Base-by-base conservation (phyloP, 1,140 invertebrate genomes). In the Drosophila azteca region DNA sequence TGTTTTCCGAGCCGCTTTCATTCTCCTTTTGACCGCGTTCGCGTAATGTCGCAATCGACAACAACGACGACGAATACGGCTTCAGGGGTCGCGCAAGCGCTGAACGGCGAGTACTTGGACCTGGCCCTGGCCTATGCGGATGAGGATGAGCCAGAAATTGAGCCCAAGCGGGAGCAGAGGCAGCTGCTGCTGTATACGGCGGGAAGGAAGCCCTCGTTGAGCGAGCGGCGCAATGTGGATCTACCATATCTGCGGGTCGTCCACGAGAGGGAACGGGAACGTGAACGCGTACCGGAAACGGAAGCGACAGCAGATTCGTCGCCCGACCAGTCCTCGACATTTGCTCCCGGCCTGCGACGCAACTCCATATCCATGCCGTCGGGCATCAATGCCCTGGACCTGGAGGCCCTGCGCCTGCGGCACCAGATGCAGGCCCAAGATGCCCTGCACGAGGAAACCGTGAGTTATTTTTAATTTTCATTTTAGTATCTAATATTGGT, bases 381-480 rank as follows among this genome's bases (percentile, higher is more conserved):
- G 72, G 90, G 90, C 39, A 89, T 91, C 1, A 90, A 91, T 57
- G 75, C 84, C 13, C 44, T 91, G 44, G 90, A 91, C 9, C 41
- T 91, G 60, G 90, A 91, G 53, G 80, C 83, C 4, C 17, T 91
- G 41, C 71, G 90, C 8, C 54, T 87, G 22, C 72, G 84, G 15
- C 89, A 91, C 43, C 90, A 91, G 62, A 84, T 91, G 90, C 90
- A 90, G 44, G 67, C 81, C 1, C 85, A 91, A 52, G 90, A 91
- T 41, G 65, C 87, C 2, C 66, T 91, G 8, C 67, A 73, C n/a
- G 90, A 91, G 61, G 90, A 90, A 45, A 91, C 71, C 65, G 90
- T 91, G 59, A 91, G 90, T 91, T 54, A 20, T 9, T 8, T 35
- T 24, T 17, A 15, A 6, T 5, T 0, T 20, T 0, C 24, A 52